Percentiles rank a stretch among this genome's conserved stretches.
phyloP scores from a whole-genome alignment of 2,888 invertebrate species.

The Trilocha varians region DNA sequence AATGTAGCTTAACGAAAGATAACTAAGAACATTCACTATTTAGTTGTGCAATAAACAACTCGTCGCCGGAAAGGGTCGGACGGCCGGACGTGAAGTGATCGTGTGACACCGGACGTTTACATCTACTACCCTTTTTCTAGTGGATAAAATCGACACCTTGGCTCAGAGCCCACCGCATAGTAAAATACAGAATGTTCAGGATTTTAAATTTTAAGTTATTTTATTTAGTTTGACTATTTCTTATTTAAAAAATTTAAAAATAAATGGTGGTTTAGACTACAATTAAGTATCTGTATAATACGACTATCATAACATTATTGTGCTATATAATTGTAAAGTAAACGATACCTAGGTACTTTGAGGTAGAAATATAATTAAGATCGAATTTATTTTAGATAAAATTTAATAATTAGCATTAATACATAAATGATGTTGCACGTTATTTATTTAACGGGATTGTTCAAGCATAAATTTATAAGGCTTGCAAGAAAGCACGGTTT shows the following conservation, averaged over 20 bases:
- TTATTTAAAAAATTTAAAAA: too few species aligned
- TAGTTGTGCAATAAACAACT: constrained; percentile 1
- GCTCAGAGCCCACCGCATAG: too few species aligned
- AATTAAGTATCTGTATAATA: too few species aligned
- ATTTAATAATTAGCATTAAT: neutral
- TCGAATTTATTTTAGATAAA: neutral
- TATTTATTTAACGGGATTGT: neutral
- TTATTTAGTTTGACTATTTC: too few species aligned
- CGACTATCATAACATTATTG: too few species aligned
- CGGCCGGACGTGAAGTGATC: constrained; percentile 5
- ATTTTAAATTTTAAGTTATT: too few species aligned
- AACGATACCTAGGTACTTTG: too few species aligned
- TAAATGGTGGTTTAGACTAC: too few species aligned
- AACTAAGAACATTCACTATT: neutral
- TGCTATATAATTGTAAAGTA: too few species aligned
- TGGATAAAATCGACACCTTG: too few species aligned
- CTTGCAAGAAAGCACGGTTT: constrained; percentile 18
- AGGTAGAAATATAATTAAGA: too few species aligned
- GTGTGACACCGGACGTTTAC: constrained; percentile 3
- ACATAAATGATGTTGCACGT: neutral
- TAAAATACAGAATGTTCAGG: too few species aligned
- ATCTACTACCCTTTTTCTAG: constrained; percentile 1
- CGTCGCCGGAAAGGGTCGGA: constrained; percentile 4
- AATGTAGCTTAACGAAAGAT: neutral
- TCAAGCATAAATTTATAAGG: neutral